Conservation (phyloP, 2,888 invertebrate genomes). For the Drosophila sordidapex region DNA sequence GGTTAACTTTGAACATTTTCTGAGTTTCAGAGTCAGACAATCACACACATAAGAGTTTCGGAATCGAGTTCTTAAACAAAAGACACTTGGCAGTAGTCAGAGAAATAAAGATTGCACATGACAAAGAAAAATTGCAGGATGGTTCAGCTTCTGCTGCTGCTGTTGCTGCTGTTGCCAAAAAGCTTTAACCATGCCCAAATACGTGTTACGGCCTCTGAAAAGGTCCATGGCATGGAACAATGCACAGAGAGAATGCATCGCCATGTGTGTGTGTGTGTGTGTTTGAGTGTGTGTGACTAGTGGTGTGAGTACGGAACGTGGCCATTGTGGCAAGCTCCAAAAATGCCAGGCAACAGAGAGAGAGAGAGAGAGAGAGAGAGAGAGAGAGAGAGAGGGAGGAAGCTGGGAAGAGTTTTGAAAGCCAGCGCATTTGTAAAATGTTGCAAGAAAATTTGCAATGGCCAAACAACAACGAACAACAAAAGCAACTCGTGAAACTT, state of each 20-base stretch:
- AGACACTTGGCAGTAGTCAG: slow-evolving; percentile 27
- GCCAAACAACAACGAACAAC: slow-evolving; percentile 5
- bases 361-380: not conserved
- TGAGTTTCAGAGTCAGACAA: slow-evolving; percentile 10
- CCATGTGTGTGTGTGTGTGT: slow-evolving; percentile 13
- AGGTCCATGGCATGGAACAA: slow-evolving; percentile 60
- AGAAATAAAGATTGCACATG: slow-evolving; percentile 70
- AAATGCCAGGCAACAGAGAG: slow-evolving; percentile 46
- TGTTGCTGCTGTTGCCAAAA: slow-evolving; percentile 57
- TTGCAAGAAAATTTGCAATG: slow-evolving; percentile 46
- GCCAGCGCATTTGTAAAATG: slow-evolving; percentile 51
- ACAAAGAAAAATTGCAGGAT: slow-evolving; percentile 69
- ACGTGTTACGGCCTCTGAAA: slow-evolving; percentile 31
- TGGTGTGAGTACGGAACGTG: slow-evolving; percentile 58
- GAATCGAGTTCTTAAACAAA: slow-evolving; percentile 43
- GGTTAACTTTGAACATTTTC: slow-evolving; percentile 5
- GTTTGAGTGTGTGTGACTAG: not conserved
- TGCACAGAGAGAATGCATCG: slow-evolving; percentile 59
- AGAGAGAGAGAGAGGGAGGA: not conserved
- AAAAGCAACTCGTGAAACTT: slow-evolving; percentile 49
- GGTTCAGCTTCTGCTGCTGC: slow-evolving; percentile 31
- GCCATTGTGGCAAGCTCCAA: slow-evolving; percentile 75
- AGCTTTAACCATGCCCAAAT: slow-evolving; percentile 56
- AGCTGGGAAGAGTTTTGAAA: slow-evolving; percentile 16
- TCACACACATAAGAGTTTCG: slow-evolving; percentile 4